phyloP scores from a whole-genome alignment of 2,797 vertebrate genomes.

The Chaunax sp. region DNA sequence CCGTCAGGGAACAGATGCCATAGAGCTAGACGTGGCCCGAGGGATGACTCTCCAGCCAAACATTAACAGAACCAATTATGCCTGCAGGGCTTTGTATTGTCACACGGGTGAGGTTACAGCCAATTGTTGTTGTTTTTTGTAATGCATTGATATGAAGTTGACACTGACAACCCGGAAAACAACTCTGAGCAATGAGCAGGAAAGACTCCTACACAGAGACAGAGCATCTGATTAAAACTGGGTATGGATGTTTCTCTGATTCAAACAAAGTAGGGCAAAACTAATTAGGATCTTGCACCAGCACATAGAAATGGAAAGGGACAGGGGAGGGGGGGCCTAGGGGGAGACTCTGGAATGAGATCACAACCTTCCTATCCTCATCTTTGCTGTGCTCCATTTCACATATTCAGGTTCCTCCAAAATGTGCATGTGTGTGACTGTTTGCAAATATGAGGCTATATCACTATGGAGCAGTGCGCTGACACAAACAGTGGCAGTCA shows the following conservation, averaged over 20 bases:
- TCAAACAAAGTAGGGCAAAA: slow-evolving; percentile 84
- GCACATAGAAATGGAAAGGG: slow-evolving; percentile 73
- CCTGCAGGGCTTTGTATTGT: slow-evolving; percentile 36
- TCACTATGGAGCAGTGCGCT: background rate
- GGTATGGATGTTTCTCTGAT: slow-evolving; percentile 56
- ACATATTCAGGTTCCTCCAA: slow-evolving; percentile 49
- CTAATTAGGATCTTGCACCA: slow-evolving; percentile 83
- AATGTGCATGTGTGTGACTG: slow-evolving; percentile 16
- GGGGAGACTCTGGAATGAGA: slow-evolving; percentile 81
- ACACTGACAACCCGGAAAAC: background rate
- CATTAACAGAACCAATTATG: slow-evolving; percentile 66
- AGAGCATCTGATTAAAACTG: slow-evolving; percentile 52
- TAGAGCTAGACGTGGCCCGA: slow-evolving; percentile 45
- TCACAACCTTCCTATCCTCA: slow-evolving; percentile 73
- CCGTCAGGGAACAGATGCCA: slow-evolving; percentile 78
- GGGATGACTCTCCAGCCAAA: slow-evolving; percentile 64
- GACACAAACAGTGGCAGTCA: slow-evolving; percentile 6
- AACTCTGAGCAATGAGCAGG: slow-evolving; percentile 1
- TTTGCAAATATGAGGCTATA: slow-evolving; percentile 35
- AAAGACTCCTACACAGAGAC: background rate
- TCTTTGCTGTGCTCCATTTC: slow-evolving; percentile 74
- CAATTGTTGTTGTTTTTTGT: background rate
- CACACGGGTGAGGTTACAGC: slow-evolving; percentile 15
- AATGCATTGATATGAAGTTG: slow-evolving; percentile 3
- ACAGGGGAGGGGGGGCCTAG: slow-evolving; percentile 75